A percentile compares a stretch with the other conserved stretches of the same genome.
Conservation (phyloP, 2,113 vertebrate genomes). For the Merops nubicus region DNA sequence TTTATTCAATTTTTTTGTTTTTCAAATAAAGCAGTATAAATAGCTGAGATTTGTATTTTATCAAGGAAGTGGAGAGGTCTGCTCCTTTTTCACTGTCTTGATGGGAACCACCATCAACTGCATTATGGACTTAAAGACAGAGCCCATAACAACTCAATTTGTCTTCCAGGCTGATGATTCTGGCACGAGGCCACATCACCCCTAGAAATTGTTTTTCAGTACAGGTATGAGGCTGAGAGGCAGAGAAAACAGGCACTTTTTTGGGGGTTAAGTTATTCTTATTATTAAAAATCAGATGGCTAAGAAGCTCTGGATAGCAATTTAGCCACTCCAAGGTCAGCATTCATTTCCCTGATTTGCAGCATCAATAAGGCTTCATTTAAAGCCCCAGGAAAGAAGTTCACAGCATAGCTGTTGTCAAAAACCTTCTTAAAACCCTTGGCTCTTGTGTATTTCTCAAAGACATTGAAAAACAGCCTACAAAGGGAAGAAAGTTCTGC, state of each 20-base stretch:
- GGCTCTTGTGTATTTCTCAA: neutral
- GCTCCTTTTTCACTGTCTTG: neutral
- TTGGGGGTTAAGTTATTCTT: neutral
- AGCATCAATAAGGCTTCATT: slow-evolving; percentile 37
- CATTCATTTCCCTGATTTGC: slow-evolving; percentile 31
- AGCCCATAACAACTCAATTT: neutral
- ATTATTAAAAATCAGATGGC: neutral
- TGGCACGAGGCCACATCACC: slow-evolving; percentile 3
- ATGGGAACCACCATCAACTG: neutral
- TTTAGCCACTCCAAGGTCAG: slow-evolving; percentile 48
- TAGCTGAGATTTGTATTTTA: neutral
- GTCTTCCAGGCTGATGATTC: neutral
- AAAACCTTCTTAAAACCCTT: slow-evolving; percentile 44
- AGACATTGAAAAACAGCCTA: neutral
- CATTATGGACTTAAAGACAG: neutral
- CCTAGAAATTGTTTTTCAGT: slow-evolving; percentile 1
- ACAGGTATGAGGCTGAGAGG: neutral
- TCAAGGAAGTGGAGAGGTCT: neutral
- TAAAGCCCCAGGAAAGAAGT: slow-evolving; percentile 54
- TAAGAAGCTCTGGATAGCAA: slow-evolving; percentile 10
- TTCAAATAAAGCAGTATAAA: neutral
- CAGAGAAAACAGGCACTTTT: neutral
- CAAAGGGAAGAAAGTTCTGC: neutral
- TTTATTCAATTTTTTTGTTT: too few species aligned
- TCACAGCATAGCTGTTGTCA: slow-evolving; percentile 26